Evolutionary conservation across 2,797 vertebrate species (phyloP), one percentile per base, ranked within the genome.

Genomic region (Cheirogaleus major): DNA sequence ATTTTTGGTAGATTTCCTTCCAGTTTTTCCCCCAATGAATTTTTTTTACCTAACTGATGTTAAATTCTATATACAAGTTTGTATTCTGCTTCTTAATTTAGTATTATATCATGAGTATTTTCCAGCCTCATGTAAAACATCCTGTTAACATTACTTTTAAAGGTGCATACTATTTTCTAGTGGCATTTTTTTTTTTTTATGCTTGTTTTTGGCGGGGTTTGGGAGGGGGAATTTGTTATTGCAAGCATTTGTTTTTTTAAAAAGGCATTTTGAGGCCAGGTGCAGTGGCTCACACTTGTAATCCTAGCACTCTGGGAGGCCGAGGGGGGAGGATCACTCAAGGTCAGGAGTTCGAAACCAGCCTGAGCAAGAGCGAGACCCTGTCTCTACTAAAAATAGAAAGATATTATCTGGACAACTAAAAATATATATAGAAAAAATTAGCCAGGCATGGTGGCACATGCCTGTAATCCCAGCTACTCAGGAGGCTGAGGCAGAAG

Each of bases 31-130:
- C 23, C 30, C 12, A 23, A 27, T 48, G 11, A 50, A 41, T 73
- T 48, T 92, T 95, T 93, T 95, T 93, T 5, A 55, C 45, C 65
- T 35, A n/a, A 87, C 13, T 50, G 9, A 67, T 86, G 41, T 84
- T 48, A 70, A 11, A 52, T 35, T 78, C 41, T 18, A 43, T 50
- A 78, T 22, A 57, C 20, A 70, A 50, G 45, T 87, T 75, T 17
- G 12, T 48, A 35, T 90, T 94, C 27, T 23, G 25, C 41, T 93
- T 92, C 75, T 84, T 69, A 83, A 75, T 50, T 70, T 38, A 89
- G 45, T 52, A 65, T 85, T 78, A 13, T 59, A 35, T 61, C 11
- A 14, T 5, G 12, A 84, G 41, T 13, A 70, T 70, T 80, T 91
- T 35, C 73, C 75, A 92, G 52, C 12, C 14, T 65, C 41, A 9